These are phyloP conservation scores for Sinocyclocheilus grahami DNA, from an alignment of 2,113 vertebrate species.

Conservation along the genomic window DNA sequence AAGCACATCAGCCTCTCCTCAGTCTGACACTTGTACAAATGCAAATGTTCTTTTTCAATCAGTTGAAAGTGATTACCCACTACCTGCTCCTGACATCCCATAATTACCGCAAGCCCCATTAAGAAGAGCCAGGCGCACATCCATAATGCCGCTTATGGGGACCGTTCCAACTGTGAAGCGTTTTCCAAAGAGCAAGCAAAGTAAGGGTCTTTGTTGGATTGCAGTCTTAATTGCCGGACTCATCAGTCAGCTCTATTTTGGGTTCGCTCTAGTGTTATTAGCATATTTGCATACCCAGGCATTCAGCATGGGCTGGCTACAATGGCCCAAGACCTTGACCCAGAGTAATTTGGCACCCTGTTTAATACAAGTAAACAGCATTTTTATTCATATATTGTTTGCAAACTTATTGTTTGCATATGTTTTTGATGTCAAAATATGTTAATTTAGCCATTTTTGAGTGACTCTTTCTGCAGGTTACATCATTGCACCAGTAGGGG, in stretches of 20 bases:
- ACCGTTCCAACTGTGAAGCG: conserved; percentile 41
- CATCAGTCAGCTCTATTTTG: conserved; percentile 51
- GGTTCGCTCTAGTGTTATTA: conserved; percentile 27
- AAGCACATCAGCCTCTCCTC: conserved; percentile 59
- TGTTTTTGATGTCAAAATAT: background rate
- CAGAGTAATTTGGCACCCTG: background rate
- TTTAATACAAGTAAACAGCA: background rate
- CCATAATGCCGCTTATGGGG: conserved; percentile 30
- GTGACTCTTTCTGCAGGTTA: background rate
- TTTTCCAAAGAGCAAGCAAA: conserved; percentile 45
- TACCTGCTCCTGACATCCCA: conserved; percentile 69
- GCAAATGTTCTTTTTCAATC: conserved; percentile 73
- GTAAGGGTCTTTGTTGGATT: conserved; percentile 45
- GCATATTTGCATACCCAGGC: conserved; percentile 17
- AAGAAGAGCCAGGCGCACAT: conserved; percentile 63
- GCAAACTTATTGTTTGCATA: background rate
- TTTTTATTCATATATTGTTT: background rate
- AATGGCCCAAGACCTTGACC: background rate
- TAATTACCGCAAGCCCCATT: conserved; percentile 72
- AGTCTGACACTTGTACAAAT: conserved; percentile 68
- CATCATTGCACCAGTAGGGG: background rate
- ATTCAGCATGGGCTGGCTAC: background rate
- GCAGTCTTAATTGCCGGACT: conserved; percentile 49
- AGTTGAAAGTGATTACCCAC: conserved; percentile 72
- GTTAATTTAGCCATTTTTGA: background rate